Evolutionary conservation across 2,797 vertebrate species (phyloP).

Genomic region (Tympanoctomys barrerae): DNA sequence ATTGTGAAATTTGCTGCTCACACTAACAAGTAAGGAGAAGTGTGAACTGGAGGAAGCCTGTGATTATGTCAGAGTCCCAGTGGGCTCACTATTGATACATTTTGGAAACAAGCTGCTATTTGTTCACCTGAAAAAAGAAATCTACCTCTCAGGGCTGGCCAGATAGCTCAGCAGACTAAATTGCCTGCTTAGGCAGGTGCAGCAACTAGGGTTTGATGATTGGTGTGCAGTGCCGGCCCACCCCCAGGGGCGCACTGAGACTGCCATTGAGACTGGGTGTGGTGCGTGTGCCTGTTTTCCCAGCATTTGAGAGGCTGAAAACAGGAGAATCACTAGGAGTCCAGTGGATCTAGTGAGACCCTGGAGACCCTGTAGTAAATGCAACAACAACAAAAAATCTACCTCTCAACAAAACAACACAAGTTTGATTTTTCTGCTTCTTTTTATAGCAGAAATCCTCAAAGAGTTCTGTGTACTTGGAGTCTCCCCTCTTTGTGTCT

Average conservation of each 20-base stretch:
- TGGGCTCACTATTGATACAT: not conserved
- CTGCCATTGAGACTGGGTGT: no score
- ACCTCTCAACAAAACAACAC: not conserved
- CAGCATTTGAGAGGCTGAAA: no score
- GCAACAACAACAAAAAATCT: not conserved
- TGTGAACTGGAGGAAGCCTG: conserved; percentile 1
- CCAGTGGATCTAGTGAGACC: no score
- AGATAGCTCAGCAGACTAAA: no score
- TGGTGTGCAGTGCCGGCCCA: no score
- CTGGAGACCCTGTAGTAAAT: no score
- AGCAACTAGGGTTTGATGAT: no score
- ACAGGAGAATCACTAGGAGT: no score
- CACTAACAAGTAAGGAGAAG: not conserved
- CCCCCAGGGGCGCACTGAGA: no score
- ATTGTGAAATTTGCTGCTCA: not conserved
- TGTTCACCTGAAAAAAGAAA: conserved; percentile 24
- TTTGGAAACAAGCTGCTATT: conserved; percentile 30
- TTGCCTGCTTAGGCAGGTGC: no score
- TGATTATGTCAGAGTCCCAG: conserved; percentile 29
- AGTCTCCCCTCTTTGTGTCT: not conserved
- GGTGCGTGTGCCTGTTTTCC: no score
- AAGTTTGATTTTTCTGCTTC: conserved; percentile 29
- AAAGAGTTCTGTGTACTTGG: not conserved
- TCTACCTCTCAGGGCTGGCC: not conserved
- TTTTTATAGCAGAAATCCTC: not conserved